phyloP scores from a whole-genome alignment of 2,888 invertebrate genomes.

The Lasioglossum pauxillum region DNA sequence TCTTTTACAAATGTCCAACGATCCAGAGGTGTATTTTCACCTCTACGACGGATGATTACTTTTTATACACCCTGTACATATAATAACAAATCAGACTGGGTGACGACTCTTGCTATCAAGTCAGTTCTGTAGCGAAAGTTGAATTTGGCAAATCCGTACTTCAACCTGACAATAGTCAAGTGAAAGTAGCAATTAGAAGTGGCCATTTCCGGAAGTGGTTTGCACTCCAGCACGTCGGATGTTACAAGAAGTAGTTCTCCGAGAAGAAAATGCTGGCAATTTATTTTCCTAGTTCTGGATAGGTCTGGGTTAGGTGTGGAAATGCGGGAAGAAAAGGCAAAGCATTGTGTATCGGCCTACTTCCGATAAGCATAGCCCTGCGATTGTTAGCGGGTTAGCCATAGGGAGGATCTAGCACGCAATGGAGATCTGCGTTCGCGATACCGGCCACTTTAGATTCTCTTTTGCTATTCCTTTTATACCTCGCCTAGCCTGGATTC shows the following conservation, averaged over 20 bases:
- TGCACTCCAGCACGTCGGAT: not conserved
- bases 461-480: conserved; percentile 52
- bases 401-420: conserved; percentile 62
- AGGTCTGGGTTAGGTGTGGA: conserved; percentile 36
- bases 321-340: conserved; percentile 63
- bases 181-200: not conserved
- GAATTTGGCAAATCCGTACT: not conserved
- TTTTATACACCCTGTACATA: too few species aligned
- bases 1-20: too few species aligned
- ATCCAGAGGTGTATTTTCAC: too few species aligned
- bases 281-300: conserved; percentile 28
- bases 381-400: conserved; percentile 54
- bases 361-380: conserved; percentile 60
- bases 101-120: too few species aligned
- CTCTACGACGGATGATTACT: too few species aligned
- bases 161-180: not conserved
- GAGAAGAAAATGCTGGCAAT: conserved; percentile 7
- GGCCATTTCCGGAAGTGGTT: not conserved
- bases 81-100: fast-evolving
- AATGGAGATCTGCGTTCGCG: conserved; percentile 66
- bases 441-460: conserved; percentile 65
- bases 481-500: conserved; percentile 41
- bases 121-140: not conserved
- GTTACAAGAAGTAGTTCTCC: not conserved
- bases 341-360: conserved; percentile 54